Conservation (phyloP, 2,888 invertebrate genomes). For the Mimachlamys varia region DNA sequence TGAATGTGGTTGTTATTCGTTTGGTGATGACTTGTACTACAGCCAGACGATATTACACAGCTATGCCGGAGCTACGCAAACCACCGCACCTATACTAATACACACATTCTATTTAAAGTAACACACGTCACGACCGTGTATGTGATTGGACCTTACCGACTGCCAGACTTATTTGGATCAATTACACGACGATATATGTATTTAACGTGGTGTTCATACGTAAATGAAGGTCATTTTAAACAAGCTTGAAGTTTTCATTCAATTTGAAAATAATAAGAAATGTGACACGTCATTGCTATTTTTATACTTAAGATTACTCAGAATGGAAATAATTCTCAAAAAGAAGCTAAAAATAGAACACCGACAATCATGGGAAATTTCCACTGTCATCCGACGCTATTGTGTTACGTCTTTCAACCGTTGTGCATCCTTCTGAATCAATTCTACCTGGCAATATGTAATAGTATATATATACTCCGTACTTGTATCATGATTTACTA, state of each 20-base stretch:
- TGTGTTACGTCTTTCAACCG: too few relatives aligned
- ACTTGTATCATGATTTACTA: too few relatives aligned
- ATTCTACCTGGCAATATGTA: too few relatives aligned
- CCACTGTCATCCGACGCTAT: too few relatives aligned
- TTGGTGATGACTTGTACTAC: neutral
- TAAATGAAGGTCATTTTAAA: neutral
- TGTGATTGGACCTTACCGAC: neutral
- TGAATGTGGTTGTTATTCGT: neutral
- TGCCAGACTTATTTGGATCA: neutral
- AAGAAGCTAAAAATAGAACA: neutral
- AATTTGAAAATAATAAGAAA: neutral
- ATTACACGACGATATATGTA: neutral
- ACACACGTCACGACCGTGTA: neutral
- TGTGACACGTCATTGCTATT: neutral
- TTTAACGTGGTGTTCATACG: neutral
- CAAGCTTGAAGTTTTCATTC: neutral
- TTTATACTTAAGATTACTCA: neutral
- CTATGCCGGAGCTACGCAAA: neutral
- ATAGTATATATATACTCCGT: too few relatives aligned
- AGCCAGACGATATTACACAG: neutral
- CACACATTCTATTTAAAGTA: neutral
- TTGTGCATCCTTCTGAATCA: too few relatives aligned
- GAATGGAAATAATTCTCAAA: neutral
- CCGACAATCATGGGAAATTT: neutral
- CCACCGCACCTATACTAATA: neutral